A percentile compares a stretch with the other conserved stretches of the same genome.
Conservation (phyloP, 1,140 invertebrate genomes). For the Eumeta japonica region DNA sequence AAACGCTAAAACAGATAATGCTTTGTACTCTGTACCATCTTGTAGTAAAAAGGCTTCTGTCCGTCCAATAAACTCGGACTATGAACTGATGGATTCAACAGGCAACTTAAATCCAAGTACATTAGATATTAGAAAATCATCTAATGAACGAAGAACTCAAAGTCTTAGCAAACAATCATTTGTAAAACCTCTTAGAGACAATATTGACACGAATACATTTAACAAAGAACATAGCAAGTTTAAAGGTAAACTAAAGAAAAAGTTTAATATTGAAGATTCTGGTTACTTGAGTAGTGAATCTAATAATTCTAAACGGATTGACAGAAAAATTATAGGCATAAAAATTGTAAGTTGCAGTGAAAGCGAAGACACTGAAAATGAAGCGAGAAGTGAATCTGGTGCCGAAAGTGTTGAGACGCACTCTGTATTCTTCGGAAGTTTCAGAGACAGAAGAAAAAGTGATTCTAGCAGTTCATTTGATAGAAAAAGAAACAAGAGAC, state of each 20-base stretch:
- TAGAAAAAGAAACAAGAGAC: constrained; percentile 18
- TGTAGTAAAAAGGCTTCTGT: constrained; percentile 49
- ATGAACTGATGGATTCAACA: constrained; percentile 22
- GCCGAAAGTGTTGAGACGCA: constrained; percentile 82
- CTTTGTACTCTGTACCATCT: constrained; percentile 14
- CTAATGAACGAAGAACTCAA: constrained; percentile 12
- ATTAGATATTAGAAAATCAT: constrained; percentile 16
- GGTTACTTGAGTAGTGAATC: constrained; percentile 79
- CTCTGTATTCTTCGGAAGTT: constrained; percentile 74
- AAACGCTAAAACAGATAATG: constrained; percentile 18
- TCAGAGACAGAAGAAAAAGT: constrained; percentile 27
- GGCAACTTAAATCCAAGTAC: constrained; percentile 2
- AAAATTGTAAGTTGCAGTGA: constrained; percentile 59
- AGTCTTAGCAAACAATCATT: constrained; percentile 8
- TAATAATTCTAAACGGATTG: constrained; percentile 53
- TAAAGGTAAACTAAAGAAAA: constrained; percentile 35
- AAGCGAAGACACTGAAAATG: constrained; percentile 73
- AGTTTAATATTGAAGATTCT: constrained; percentile 58
- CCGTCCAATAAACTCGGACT: constrained; percentile 36
- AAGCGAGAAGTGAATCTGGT: constrained; percentile 78
- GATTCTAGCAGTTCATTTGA: constrained; percentile 15
- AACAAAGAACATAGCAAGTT: constrained; percentile 23
- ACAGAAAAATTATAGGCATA: constrained; percentile 36
- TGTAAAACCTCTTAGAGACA: constrained; percentile 14
- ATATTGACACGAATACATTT: constrained; percentile 41